A percentile compares a stretch with the other conserved stretches of the same genome.
These are phyloP conservation scores for Limnephilus auricula DNA, from an alignment of 2,888 invertebrate species.

Conservation along the genomic window DNA sequence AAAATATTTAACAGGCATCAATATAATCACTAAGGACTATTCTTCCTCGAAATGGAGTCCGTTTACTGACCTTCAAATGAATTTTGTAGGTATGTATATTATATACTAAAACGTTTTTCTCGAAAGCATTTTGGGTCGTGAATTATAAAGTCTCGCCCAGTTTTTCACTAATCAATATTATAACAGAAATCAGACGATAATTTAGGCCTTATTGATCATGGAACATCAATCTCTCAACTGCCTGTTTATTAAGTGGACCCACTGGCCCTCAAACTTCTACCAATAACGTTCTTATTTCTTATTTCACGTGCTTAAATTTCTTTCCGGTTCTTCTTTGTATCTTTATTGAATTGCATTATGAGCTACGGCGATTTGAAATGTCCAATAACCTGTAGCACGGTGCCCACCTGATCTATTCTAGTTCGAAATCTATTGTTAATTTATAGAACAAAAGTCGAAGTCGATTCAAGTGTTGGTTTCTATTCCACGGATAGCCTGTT, in stretches of 20 bases:
- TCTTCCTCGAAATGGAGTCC: neutral
- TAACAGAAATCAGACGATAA: slow-evolving; percentile 64
- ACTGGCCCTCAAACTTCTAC: slow-evolving; percentile 57
- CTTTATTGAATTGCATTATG: neutral
- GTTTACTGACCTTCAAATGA: neutral
- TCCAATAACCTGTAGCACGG: neutral
- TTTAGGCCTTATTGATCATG: slow-evolving; percentile 65
- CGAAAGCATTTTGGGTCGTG: slow-evolving; percentile 21
- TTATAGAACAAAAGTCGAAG: too few species aligned
- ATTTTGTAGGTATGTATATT: neutral
- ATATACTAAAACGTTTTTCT: slow-evolving; percentile 41
- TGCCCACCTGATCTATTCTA: too few species aligned
- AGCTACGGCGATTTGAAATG: neutral
- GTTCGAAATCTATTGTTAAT: too few species aligned
- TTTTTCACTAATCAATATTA: slow-evolving; percentile 61
- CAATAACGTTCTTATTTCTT: neutral
- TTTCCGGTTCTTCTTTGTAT: neutral
- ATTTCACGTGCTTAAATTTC: neutral
- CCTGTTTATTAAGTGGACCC: slow-evolving; percentile 61
- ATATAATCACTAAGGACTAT: neutral
- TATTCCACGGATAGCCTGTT: too few species aligned
- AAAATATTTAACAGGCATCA: neutral
- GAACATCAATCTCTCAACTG: slow-evolving; percentile 62
- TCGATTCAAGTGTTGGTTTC: too few species aligned
- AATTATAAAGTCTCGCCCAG: slow-evolving; percentile 39